These are phyloP conservation scores for Pithys albifrons DNA, from an alignment of 2,113 vertebrate species.

Conservation along the genomic window DNA sequence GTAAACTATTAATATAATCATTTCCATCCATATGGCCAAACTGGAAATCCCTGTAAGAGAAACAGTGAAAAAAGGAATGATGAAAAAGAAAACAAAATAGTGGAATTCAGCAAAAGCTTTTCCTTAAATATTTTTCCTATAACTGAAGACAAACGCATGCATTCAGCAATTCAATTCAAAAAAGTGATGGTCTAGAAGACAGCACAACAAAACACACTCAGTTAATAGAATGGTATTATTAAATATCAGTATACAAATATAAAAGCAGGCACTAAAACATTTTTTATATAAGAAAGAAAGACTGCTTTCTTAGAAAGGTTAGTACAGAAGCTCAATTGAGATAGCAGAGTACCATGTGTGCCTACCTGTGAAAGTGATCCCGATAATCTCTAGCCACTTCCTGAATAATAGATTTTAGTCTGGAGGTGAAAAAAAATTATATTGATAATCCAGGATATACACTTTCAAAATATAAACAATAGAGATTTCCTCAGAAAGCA, in stretches of 20 bases:
- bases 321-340: background rate
- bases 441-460: background rate
- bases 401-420: constrained; percentile 92
- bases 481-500: background rate
- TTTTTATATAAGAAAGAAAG: background rate
- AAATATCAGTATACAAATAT: background rate
- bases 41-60: constrained; percentile 83
- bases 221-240: background rate
- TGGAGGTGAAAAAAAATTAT: constrained; percentile 31
- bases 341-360: background rate
- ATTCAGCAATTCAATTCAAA: background rate
- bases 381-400: constrained; percentile 90
- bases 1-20: constrained; percentile 96
- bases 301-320: background rate
- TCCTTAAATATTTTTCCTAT: background rate
- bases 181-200: background rate
- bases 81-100: background rate
- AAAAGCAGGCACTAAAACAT: background rate
- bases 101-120: background rate
- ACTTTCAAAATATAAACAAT: background rate
- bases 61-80: background rate
- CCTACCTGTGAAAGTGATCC: constrained; percentile 91
- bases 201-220: background rate
- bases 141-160: background rate
- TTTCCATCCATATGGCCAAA: constrained; percentile 98